Percentiles rank a stretch among this genome's conserved stretches.
phyloP scores from a whole-genome alignment of 2,113 vertebrate species.

The Silurus glanis region DNA sequence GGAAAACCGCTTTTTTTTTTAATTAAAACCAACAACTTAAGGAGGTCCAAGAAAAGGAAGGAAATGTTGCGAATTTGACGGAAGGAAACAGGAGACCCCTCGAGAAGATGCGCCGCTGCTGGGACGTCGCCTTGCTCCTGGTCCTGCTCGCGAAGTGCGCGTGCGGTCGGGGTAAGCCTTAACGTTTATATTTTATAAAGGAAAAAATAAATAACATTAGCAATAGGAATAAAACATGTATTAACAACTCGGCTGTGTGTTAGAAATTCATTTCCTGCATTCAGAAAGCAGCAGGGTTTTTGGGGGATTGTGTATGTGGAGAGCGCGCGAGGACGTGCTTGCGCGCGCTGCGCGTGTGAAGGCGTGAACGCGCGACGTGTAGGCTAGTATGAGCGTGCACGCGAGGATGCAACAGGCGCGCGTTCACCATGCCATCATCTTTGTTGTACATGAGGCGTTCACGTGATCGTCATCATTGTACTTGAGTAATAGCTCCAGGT shows the following conservation, averaged over 20 bases:
- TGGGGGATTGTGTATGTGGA: neutral
- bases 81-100: conserved; percentile 1
- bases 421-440: neutral
- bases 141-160: conserved; percentile 54
- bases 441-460: neutral
- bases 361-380: neutral
- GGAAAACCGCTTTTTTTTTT: no score
- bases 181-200: neutral
- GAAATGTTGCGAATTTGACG: conserved; percentile 34
- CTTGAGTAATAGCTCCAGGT: neutral
- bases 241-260: neutral
- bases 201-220: neutral
- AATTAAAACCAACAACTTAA: neutral
- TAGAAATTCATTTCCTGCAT: neutral
- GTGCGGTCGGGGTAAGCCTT: conserved; percentile 69
- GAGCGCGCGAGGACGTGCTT: neutral
- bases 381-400: neutral
- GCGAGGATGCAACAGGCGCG: neutral
- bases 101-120: conserved; percentile 38
- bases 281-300: neutral
- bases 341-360: neutral
- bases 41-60: neutral
- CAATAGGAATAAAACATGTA: neutral
- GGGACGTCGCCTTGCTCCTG: conserved; percentile 63
- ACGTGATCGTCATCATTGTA: neutral